Evolutionary conservation across 2,888 invertebrate species (phyloP), one percentile per base, ranked within the genome.

Genomic region (Griposia aprilina): DNA sequence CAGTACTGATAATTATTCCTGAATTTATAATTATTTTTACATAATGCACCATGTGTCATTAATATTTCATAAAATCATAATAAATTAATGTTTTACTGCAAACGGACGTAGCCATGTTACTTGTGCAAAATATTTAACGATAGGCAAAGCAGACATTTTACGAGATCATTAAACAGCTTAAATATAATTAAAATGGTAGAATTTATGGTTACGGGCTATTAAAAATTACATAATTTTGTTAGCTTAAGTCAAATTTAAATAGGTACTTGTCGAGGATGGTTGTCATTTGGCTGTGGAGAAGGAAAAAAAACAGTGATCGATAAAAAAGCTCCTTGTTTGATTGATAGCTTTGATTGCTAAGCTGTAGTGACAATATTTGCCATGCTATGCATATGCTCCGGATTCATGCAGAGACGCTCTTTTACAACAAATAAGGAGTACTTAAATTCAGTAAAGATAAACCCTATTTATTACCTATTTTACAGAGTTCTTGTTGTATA

Each of bases 171-270:
- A 85, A 88, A 84, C 63, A 71, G 77, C 65, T 75, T 74, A 77
- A 86, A 80, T 73, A 83, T 81, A 70, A 88, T 85, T 88, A 85
- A 81, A 83, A 83, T 77, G 50, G 60, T 45, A n/a, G 41, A 74
- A 78, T 83, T 86, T 82, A 88, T 83, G 60, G 65, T 71, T 65
- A 63, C 74, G 63, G 75, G 66, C 82, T 78, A 81, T 68, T 75
- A 62, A 78, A 78, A 87, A 78, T 87, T 87, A 72, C 88, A 88
- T 87, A 87, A 87, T 85, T 87, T 83, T 67, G 74, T 68, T 52
- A 82, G 82, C 63, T 17, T 78, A 67, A 83, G 76, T 83, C 59
- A 66, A 77, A 82, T 85, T 83, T 76, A 41, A 81, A 67, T 67
- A 57, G 55, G 48, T 72, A 60, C 66, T 69, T 73, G 55, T 36